Base-by-base conservation (phyloP, 2,113 vertebrate genomes). In the Phyllostomus hastatus region DNA sequence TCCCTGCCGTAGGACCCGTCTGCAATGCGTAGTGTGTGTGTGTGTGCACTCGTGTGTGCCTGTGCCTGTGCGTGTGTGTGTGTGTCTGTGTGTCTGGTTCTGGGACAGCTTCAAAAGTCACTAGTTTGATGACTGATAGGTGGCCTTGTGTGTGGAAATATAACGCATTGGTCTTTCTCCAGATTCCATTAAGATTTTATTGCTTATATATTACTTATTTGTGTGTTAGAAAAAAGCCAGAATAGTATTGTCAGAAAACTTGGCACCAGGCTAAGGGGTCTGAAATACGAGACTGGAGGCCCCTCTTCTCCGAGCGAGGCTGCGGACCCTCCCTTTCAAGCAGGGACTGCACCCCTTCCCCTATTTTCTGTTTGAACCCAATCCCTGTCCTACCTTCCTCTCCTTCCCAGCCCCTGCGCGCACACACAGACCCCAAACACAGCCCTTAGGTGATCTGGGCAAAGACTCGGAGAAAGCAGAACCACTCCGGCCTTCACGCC, bases 131-230 rank as follows among this genome's bases (percentile, higher is more conserved):
- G 95, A 72, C 75, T 95, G 91, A 54, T 96, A 94, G 91, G 3
- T 95, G 93, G 43, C 54, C 92, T 97, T 94, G 92, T 88, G 80
- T 66, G 57, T 98, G 96, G 98, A 96, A 97, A 97, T 97, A 95
- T n/a, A 41, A 82, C 48, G 33, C 96, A 88, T 96, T 85, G 95
- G 90, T 57, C 92, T 95, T 87, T 57, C 92, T 95, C 84, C 12
- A 5, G 22, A 87, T 96, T 86, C 95, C 94, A 94, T 96, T 96
- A 97, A 89, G 97, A 94, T 97, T 97, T 83, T 88, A 96, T 97
- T 98, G 96, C 97, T 98, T 98, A 98, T 95, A 97, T 96, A 91
- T 31, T 43, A 97, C n/a, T 50, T 64, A 31, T 67, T 76, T 90
- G n/a, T 48, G 8, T 73, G 96, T 75, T 28, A 54, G 24, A n/a